phyloP scores from a whole-genome alignment of 2,797 vertebrate species.

The Yasuhikotakia modesta region DNA sequence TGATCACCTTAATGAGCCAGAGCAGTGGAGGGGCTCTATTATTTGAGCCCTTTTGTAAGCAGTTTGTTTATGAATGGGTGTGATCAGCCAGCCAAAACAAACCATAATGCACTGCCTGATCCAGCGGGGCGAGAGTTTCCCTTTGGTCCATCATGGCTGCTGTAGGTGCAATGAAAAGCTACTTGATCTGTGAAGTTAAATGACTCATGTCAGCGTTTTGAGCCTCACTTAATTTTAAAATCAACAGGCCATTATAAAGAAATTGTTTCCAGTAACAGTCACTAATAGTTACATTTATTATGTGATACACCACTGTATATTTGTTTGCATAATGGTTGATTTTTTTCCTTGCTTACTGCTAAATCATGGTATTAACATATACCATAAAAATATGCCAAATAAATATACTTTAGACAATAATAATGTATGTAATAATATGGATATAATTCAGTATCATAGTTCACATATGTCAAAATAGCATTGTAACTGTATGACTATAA shows the following conservation, averaged over 20 bases:
- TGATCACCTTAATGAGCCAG: slow-evolving; percentile 68
- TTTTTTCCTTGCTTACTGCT: too few relatives aligned
- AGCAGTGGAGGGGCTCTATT: slow-evolving; percentile 66
- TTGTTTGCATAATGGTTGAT: too few relatives aligned
- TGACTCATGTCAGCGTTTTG: not conserved
- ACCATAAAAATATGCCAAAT: too few relatives aligned
- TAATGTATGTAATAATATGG: too few relatives aligned
- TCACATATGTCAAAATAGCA: slow-evolving; percentile 22
- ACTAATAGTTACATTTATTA: not conserved
- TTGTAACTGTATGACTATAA: too few relatives aligned
- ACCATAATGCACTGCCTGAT: slow-evolving; percentile 79
- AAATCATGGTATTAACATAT: too few relatives aligned
- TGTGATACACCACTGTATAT: not conserved
- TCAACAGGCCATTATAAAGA: too few relatives aligned
- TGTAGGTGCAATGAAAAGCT: slow-evolving; percentile 6
- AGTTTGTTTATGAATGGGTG: slow-evolving; percentile 77
- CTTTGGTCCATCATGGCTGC: slow-evolving; percentile 66
- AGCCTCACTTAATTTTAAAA: not conserved
- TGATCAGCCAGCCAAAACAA: slow-evolving; percentile 80
- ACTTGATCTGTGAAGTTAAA: slow-evolving; percentile 3
- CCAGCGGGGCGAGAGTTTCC: slow-evolving; percentile 81
- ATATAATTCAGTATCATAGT: too few relatives aligned
- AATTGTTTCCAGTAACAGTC: not conserved
- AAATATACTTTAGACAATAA: too few relatives aligned
- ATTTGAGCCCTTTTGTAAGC: slow-evolving; percentile 79